Percentiles rank a stretch among this genome's conserved stretches.
These are phyloP conservation scores for Silurus aristotelis DNA, from an alignment of 2,797 vertebrate genomes.

Conservation along the genomic window DNA sequence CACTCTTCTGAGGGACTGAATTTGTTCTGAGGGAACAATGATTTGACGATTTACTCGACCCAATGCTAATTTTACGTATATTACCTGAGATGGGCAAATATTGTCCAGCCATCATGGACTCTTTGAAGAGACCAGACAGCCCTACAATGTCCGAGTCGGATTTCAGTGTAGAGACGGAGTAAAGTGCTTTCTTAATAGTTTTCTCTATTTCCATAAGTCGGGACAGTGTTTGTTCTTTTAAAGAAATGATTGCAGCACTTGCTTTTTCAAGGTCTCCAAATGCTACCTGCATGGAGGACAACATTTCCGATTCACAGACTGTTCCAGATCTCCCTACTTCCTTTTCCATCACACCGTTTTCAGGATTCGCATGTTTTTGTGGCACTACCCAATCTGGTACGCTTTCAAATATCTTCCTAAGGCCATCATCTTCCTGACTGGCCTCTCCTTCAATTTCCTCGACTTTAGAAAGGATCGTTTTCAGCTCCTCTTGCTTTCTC, in stretches of 20 bases:
- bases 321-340: constrained; percentile 56
- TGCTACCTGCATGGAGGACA: constrained; percentile 80
- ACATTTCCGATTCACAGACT: constrained; percentile 63
- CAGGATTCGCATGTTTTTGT: constrained; percentile 58
- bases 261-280: constrained; percentile 91
- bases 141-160: constrained; percentile 84
- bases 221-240: constrained; percentile 92
- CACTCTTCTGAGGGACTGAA: constrained; percentile 26
- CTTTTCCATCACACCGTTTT: constrained; percentile 53
- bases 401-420: constrained; percentile 82
- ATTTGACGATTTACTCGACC: constrained; percentile 77
- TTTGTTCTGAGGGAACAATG: no score
- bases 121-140: constrained; percentile 84
- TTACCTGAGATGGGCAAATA: constrained; percentile 67
- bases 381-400: constrained; percentile 79
- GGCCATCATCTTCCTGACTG: constrained; percentile 75
- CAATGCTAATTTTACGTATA: constrained; percentile 79
- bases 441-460: constrained; percentile 85
- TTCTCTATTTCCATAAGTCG: constrained; percentile 89
- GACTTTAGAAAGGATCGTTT: constrained; percentile 82
- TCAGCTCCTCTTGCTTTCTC: constrained; percentile 83
- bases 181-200: constrained; percentile 90
- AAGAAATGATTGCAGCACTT: constrained; percentile 84
- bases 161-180: constrained; percentile 88
- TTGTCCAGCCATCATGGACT: constrained; percentile 77